Conservation (phyloP, 1,140 invertebrate genomes). For the Rhyacophila brunnea region DNA sequence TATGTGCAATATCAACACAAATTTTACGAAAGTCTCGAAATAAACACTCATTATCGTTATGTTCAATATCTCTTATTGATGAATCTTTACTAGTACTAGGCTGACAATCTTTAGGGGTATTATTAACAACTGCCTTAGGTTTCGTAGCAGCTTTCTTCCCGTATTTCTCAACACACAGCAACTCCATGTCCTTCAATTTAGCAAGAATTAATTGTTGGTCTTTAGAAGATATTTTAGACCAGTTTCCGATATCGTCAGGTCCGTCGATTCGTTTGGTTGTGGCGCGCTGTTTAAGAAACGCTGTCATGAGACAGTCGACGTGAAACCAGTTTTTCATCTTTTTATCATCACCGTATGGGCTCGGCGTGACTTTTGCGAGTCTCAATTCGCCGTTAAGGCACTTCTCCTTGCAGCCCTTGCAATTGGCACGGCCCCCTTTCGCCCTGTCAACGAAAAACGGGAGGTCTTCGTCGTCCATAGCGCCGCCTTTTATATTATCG, state of each 20-base stretch:
- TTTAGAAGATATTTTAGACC: slow-evolving; percentile 63
- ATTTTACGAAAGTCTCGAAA: slow-evolving; percentile 78
- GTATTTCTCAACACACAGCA: slow-evolving; percentile 52
- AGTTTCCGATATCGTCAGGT: slow-evolving; percentile 77
- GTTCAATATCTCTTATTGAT: background rate
- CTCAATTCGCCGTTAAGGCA: slow-evolving; percentile 71
- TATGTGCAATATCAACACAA: slow-evolving; percentile 73
- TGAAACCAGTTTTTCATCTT: slow-evolving; percentile 86
- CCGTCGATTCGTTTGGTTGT: slow-evolving; percentile 80
- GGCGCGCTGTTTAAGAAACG: slow-evolving; percentile 73
- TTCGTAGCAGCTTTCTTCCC: slow-evolving; percentile 44
- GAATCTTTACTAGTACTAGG: background rate
- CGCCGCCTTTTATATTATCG: too few relatives aligned
- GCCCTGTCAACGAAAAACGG: slow-evolving; percentile 73
- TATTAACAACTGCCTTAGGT: slow-evolving; percentile 4
- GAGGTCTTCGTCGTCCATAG: slow-evolving; percentile 44
- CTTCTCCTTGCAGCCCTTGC: slow-evolving; percentile 83
- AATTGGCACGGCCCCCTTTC: slow-evolving; percentile 76
- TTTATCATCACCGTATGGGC: slow-evolving; percentile 78
- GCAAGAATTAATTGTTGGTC: slow-evolving; percentile 66
- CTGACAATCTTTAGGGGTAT: background rate
- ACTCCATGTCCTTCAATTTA: slow-evolving; percentile 60
- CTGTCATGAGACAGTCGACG: slow-evolving; percentile 76
- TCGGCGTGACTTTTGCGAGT: slow-evolving; percentile 72
- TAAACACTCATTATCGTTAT: slow-evolving; percentile 61